Percentiles rank a stretch among this genome's conserved stretches.
phyloP scores from a whole-genome alignment of 2,113 vertebrate species.

The Muscicapa adusta region DNA sequence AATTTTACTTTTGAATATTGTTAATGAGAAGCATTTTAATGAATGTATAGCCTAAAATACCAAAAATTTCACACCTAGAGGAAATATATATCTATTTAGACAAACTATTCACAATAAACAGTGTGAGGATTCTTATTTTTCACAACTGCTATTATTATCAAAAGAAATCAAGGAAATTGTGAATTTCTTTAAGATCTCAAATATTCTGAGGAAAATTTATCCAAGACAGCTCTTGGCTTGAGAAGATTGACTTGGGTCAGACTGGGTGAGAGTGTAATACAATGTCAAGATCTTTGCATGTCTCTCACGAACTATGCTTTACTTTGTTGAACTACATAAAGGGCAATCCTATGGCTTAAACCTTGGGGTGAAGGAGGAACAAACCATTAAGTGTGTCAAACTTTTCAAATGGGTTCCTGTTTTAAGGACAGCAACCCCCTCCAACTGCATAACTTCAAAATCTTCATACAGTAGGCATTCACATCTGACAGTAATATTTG shows the following conservation, averaged over 20 bases:
- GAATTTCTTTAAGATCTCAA: background rate
- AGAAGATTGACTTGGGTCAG: background rate
- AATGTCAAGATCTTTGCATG: background rate
- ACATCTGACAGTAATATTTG: background rate
- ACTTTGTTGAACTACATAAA: background rate
- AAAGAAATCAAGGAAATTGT: background rate
- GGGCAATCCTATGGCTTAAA: background rate
- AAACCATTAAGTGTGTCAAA: background rate
- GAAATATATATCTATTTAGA: background rate
- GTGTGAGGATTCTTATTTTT: background rate
- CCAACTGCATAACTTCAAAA: background rate
- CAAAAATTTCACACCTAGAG: background rate
- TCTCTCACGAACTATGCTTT: background rate
- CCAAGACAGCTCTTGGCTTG: background rate
- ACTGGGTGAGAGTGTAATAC: background rate
- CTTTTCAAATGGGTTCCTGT: background rate
- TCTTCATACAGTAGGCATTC: background rate
- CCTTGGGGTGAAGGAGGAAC: background rate
- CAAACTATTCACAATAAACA: background rate
- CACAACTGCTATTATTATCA: background rate
- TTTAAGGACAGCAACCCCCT: background rate
- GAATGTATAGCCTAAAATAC: background rate
- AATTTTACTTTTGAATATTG: background rate
- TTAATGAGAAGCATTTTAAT: background rate
- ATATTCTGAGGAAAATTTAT: background rate